Base-by-base conservation (phyloP, 2,888 invertebrate species). In the Apotomis capreana region DNA sequence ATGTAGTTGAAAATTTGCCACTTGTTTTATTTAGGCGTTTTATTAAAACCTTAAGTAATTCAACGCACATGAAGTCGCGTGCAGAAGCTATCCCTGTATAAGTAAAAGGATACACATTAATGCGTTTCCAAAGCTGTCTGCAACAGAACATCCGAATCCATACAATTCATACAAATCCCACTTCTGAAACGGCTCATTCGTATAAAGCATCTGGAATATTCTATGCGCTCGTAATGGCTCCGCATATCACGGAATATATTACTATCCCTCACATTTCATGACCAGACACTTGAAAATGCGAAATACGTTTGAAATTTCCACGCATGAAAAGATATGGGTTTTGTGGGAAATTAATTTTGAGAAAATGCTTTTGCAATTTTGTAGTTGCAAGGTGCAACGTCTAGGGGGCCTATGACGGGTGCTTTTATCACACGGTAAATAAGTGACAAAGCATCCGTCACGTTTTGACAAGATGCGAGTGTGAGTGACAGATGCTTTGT, bases 91-190 rank as follows among this genome's bases (percentile, higher is more conserved):
- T 40, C 40, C 40, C 40, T 40, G 15, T 15, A 40, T 40, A 40
- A 40, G 49, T 49, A 9, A 44, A 44, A 6, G 44, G 49, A 49
- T 49, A 40, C 40, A 40, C 40, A 10, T 49, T 59, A 59, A 59
- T 40, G 26, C 26, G n/a, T 36, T n/a, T 44, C 26, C 4, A 37
- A 57, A 55, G 26, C 55, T 65, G 55, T 26, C 64, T 44, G 26
- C 64, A 44, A 15, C 64, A 65, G 44, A 64, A 8, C 40, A 49
- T 46, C 26, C 61, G 26, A 46, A 49, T 52, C 55, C 64, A 46
- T 65, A 55, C 64, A 65, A 55, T 55, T 46, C 64, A 65, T 64
- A n/a, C 55, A 65, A 65, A 65, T 65, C 44, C 59, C 46, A 15
- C 57, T 37, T 40, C 36, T 64, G 54, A 44, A 64, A 54, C 36